Evolutionary conservation across 1,140 invertebrate genomes (phyloP).

Genomic region (Drosophila bifasciata): DNA sequence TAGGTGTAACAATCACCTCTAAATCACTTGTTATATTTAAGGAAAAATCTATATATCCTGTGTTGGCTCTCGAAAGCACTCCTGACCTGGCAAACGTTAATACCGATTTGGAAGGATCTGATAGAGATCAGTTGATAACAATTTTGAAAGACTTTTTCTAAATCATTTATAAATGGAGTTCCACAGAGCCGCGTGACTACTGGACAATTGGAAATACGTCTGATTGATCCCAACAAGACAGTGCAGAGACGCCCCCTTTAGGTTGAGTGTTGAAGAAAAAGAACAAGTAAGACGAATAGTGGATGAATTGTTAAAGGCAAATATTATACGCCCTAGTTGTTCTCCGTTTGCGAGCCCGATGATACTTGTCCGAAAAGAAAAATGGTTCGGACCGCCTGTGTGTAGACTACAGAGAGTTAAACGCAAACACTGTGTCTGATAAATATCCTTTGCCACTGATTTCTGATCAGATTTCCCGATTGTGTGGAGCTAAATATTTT

Average conservation of each 20-base stretch:
- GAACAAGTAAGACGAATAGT: neutral
- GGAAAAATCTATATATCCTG: constrained; percentile 1
- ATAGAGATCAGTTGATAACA: no score
- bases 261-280: constrained; percentile 13
- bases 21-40: neutral
- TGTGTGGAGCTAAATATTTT: constrained; percentile 2
- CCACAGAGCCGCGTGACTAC: no score
- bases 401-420: constrained; percentile 1
- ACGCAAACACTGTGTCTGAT: constrained; percentile 12
- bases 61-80: neutral
- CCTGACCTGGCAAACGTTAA: constrained; percentile 1
- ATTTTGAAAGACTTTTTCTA: neutral
- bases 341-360: constrained; percentile 8
- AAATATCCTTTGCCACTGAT: constrained; percentile 15
- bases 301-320: constrained; percentile 2
- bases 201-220: neutral
- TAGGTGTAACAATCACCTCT: no score
- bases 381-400: constrained; percentile 8
- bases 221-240: constrained; percentile 15
- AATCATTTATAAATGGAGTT: constrained; percentile 11
- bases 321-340: constrained; percentile 14
- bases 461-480: neutral
- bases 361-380: constrained; percentile 7
- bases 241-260: constrained; percentile 3
- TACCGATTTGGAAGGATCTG: neutral